Evolutionary conservation across 2,113 vertebrate species (phyloP), one percentile per base, ranked within the genome.

Genomic region (Ariopsis seemanni): DNA sequence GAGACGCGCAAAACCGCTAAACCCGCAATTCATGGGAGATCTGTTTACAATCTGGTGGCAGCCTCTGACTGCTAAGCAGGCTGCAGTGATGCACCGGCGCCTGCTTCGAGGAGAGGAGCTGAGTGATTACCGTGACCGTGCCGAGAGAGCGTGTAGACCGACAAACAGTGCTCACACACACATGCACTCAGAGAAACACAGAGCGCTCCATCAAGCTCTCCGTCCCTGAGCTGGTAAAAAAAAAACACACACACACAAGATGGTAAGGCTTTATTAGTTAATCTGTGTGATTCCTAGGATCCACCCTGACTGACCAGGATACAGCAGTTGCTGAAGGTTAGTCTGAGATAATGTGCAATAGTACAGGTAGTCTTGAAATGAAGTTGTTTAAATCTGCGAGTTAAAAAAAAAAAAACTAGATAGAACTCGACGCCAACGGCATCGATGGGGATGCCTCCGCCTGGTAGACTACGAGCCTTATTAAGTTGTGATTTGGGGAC

Each of bases 11-110:
- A 95, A 95, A 94, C 93, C 92, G 93, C 95, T 95, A 95, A 96
- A 95, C 92, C 94, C 91, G 92, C 94, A 95, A 95, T 95, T 95
- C 95, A 95, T 94, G 91, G 93, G 95, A 95, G 95, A 95, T 96
- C 95, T 96, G 95, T 95, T 96, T 96, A 96, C 95, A 95, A 95
- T 95, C 94, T 95, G 92, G 42, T 93, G 87, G 92, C 88, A 93
- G 93, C 94, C 93, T 92, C 93, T 94, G 94, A 95, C 94, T 95
- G 94, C 94, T 95, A 94, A 95, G 94, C 94, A 94, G 94, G 92
- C 91, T 92, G 92, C 91, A 90, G 89, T 90, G 93, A 92, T 93
- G 92, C 93, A 93, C 93, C 91, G 93, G 93, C 93, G 93, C 92
- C 93, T 91, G 93, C 94, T 93, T 91, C n/a, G 90, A 94, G 92